These are phyloP conservation scores for Brachystomella parvula DNA, from an alignment of 1,140 invertebrate genomes.

Conservation along the genomic window DNA sequence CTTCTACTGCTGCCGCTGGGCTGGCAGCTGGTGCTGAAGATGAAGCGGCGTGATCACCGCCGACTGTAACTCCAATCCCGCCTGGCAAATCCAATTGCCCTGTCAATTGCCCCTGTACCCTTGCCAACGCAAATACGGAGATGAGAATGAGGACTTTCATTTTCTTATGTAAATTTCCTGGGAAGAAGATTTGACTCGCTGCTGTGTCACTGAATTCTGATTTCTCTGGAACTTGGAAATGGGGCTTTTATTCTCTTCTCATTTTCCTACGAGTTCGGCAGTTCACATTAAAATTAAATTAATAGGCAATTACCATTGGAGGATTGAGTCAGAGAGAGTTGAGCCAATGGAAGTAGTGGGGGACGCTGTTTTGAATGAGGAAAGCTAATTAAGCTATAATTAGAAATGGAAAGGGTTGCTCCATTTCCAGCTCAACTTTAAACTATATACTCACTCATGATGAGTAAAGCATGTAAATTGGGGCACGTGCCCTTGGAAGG, in stretches of 20 bases:
- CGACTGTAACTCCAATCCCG: background rate
- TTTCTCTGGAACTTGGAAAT: background rate
- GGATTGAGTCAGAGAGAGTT: background rate
- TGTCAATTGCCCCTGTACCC: background rate
- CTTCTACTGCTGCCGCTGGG: background rate
- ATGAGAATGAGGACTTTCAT: no score
- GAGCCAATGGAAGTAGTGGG: background rate
- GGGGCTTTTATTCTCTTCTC: background rate
- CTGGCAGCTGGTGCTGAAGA: background rate
- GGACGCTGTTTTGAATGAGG: background rate
- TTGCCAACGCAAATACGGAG: no score
- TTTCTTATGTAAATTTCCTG: background rate
- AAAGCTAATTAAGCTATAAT: background rate
- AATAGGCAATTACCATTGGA: conserved; percentile 1
- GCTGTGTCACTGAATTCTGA: background rate
- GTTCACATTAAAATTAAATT: background rate
- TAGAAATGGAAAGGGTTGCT: background rate
- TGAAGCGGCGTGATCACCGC: background rate
- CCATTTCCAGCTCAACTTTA: background rate
- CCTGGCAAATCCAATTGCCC: background rate
- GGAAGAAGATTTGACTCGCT: background rate
- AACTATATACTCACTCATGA: no score
- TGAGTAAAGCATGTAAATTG: background rate
- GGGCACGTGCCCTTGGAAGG: background rate
- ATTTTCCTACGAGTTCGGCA: background rate